phyloP scores from a whole-genome alignment of 2,113 vertebrate species.

The Indicator indicator region DNA sequence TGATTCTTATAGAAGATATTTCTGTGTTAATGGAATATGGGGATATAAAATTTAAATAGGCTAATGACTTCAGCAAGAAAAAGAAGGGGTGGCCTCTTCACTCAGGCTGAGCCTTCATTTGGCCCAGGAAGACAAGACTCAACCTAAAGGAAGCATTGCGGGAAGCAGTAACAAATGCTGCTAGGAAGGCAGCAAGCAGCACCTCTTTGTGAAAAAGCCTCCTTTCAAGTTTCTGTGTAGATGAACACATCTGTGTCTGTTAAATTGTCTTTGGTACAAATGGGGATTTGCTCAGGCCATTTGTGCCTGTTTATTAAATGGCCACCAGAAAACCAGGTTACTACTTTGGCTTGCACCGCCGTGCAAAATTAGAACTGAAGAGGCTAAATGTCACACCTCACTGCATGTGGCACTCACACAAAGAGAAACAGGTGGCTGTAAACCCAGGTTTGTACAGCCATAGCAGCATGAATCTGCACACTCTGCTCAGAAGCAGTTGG shows the following conservation, averaged over 20 bases:
- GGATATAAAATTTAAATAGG: not conserved
- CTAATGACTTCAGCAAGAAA: not conserved
- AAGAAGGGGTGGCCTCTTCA: not conserved
- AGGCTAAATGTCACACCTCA: not conserved
- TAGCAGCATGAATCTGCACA: not conserved
- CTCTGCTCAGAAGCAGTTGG: not conserved
- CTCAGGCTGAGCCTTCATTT: not conserved
- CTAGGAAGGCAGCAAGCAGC: not conserved
- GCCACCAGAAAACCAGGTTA: slow-evolving; percentile 35
- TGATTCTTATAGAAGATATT: not conserved
- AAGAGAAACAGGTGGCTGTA: not conserved
- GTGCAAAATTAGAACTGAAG: slow-evolving; percentile 18
- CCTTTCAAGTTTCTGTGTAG: slow-evolving; percentile 7
- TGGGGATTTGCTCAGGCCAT: slow-evolving; percentile 28
- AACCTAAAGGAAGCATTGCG: not conserved
- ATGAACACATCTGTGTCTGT: not conserved
- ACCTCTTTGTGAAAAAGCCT: not conserved
- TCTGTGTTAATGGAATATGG: not conserved
- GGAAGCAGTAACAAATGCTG: slow-evolving; percentile 13
- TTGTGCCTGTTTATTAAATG: slow-evolving; percentile 43
- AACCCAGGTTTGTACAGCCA: fast-evolving
- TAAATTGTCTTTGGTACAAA: slow-evolving; percentile 14
- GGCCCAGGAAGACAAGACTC: not conserved
- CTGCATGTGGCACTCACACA: slow-evolving; percentile 11
- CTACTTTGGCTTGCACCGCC: slow-evolving; percentile 37